Evolutionary conservation across 2,113 vertebrate genomes (phyloP).

Genomic region (Scalopus aquaticus): DNA sequence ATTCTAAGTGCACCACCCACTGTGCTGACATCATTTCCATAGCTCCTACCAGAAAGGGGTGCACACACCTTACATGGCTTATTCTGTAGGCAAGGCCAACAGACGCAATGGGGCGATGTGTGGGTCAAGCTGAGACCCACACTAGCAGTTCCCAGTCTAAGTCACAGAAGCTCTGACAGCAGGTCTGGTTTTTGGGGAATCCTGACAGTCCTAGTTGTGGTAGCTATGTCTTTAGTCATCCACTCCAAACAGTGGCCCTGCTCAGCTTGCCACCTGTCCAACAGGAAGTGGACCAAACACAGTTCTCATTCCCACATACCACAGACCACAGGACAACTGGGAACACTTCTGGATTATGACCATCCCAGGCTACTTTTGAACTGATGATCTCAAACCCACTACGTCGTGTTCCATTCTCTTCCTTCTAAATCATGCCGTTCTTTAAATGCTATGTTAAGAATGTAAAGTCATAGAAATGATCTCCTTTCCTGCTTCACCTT

Average conservation of each 20-base stretch:
- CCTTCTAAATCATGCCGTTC: background rate
- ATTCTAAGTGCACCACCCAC: background rate
- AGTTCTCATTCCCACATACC: conserved; percentile 3
- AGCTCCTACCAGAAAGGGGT: background rate
- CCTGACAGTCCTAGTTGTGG: background rate
- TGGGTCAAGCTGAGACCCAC: background rate
- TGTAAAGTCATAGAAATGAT: background rate
- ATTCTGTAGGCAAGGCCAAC: background rate
- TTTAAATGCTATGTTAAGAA: conserved; percentile 16
- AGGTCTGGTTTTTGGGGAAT: background rate
- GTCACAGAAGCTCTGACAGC: background rate
- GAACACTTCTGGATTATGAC: background rate
- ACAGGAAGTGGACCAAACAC: background rate
- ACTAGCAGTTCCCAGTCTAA: background rate
- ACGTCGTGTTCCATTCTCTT: background rate
- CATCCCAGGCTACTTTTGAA: background rate
- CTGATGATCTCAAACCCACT: background rate
- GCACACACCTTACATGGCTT: background rate
- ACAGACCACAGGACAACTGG: background rate
- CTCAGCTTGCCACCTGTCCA: conserved; percentile 19
- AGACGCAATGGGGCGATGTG: no score
- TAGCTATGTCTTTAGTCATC: background rate
- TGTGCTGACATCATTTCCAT: background rate
- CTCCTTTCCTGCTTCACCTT: background rate
- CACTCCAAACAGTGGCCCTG: conserved; percentile 15